Evolutionary conservation across 1,140 invertebrate species (phyloP), one percentile per base, ranked within the genome.

Genomic region (Drosophila micromelanica): DNA sequence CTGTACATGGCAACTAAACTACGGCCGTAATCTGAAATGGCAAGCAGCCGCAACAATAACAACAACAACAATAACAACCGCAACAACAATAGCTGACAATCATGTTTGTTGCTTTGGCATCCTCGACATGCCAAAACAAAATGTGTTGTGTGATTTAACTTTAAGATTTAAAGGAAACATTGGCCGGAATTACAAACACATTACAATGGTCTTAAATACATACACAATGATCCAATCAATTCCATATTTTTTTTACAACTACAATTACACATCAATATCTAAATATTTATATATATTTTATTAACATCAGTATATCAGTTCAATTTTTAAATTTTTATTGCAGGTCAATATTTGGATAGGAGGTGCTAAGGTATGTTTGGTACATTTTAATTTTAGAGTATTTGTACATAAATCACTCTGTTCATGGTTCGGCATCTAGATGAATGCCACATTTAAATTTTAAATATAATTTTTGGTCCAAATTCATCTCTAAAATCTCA

Each of bases 21-120:
- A 86, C 70, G 68, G 57, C 68, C 72, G 78, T 87, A 87, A 89
- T 87, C 84, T 87, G 68, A 82, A 89, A 87, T 82, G 78, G 78
- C 86, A 67, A 81, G 45, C 70, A 72, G 42, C 61, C 59, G n/a
- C 57, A 69, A n/a, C 57, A 52, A 20, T 43, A 65, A 32, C 42
- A 57, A 27, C 48, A 40, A 35, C 12, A 70, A 43, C 27, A 62
- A 46, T 38, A 40, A 35, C 12, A 70, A 43, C 27, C 57, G 42
- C 52, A 74, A 38, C 59, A 75, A 61, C 48, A 60, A 55, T 60
- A 17, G 43, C 61, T 20, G 46, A 65, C 63, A 76, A 80, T 76
- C 60, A 56, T 74, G 59, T 63, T 67, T 59, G 54, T 32, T 37
- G 40, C 54, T 49, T 6, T 68, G 48, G 35, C 70, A 68, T 73